These are phyloP conservation scores for Lepidonotus clava DNA, from an alignment of 2,888 invertebrate species.

Conservation along the genomic window DNA sequence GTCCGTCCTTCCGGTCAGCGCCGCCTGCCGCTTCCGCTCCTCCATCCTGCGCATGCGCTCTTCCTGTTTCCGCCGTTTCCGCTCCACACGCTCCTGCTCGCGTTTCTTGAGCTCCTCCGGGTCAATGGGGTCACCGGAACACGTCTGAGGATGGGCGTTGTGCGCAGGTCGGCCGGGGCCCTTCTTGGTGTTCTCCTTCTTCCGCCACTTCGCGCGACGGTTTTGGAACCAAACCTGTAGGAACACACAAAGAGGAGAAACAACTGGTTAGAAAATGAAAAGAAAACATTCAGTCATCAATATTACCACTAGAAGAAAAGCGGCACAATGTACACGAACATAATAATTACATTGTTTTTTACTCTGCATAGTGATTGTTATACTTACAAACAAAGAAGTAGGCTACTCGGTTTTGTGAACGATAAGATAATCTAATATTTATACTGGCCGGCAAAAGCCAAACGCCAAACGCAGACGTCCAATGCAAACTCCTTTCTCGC, in stretches of 20 bases:
- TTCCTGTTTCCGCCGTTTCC: constrained; percentile 92
- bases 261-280: not conserved
- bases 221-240: constrained; percentile 99
- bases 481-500: too few species aligned
- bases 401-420: too few species aligned
- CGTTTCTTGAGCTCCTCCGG: constrained; percentile 83
- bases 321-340: too few species aligned
- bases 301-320: too few species aligned
- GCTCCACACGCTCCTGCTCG: constrained; percentile 79
- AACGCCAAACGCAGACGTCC: too few species aligned
- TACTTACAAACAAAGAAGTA: too few species aligned
- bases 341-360: too few species aligned
- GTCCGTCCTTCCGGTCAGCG: constrained; percentile 41
- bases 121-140: constrained; percentile 97
- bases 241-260: constrained; percentile 67
- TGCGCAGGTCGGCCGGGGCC: constrained; percentile 98
- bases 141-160: constrained; percentile 98
- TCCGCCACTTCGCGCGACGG: constrained; percentile 98
- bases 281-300: not conserved
- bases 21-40: constrained; percentile 57
- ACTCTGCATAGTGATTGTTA: too few species aligned
- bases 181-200: constrained; percentile 99
- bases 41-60: constrained; percentile 87
- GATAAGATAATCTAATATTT: too few species aligned
- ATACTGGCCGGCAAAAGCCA: too few species aligned